Conservation (phyloP, 2,113 vertebrate genomes). For the Nematolebias whitei region DNA sequence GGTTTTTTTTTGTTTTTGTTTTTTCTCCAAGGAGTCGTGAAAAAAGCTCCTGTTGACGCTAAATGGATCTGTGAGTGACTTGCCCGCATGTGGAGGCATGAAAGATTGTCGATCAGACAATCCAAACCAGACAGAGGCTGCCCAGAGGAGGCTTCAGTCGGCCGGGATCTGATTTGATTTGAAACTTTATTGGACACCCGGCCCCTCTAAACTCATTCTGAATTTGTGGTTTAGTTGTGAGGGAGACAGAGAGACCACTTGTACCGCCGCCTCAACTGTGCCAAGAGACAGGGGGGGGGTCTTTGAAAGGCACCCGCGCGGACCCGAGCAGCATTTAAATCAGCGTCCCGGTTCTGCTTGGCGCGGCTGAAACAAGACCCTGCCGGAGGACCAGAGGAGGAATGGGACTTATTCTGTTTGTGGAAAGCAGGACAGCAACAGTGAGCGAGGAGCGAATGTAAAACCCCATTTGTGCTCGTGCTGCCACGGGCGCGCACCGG, state of each 20-base stretch:
- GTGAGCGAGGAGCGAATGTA: conserved; percentile 61
- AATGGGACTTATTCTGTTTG: conserved; percentile 54
- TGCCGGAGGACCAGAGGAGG: conserved; percentile 16
- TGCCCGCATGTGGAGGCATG: conserved; percentile 37
- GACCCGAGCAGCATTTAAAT: conserved; percentile 80
- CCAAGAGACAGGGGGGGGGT: conserved; percentile 77
- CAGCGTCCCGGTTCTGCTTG: conserved; percentile 63
- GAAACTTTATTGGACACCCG: conserved; percentile 40
- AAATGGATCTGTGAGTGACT: conserved; percentile 45
- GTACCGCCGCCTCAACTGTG: conserved; percentile 72
- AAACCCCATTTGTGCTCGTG: conserved; percentile 32
- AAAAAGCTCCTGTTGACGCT: conserved; percentile 50
- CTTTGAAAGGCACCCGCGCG: conserved; percentile 75
- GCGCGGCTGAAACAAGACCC: conserved; percentile 37
- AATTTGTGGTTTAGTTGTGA: conserved; percentile 40
- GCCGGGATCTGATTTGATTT: conserved; percentile 9
- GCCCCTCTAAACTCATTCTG: conserved; percentile 35
- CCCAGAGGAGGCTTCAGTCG: conserved; percentile 5
- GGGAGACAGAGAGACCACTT: conserved; percentile 76
- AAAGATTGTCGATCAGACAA: conserved; percentile 6
- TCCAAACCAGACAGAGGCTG: conserved; percentile 4
- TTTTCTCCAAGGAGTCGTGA: background rate
- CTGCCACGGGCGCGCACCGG: conserved; percentile 65
- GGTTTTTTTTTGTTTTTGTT: conserved; percentile 23
- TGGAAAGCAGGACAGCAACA: conserved; percentile 42